Evolutionary conservation across 2,797 vertebrate genomes (phyloP).

Genomic region (Phalloptychus januarius): DNA sequence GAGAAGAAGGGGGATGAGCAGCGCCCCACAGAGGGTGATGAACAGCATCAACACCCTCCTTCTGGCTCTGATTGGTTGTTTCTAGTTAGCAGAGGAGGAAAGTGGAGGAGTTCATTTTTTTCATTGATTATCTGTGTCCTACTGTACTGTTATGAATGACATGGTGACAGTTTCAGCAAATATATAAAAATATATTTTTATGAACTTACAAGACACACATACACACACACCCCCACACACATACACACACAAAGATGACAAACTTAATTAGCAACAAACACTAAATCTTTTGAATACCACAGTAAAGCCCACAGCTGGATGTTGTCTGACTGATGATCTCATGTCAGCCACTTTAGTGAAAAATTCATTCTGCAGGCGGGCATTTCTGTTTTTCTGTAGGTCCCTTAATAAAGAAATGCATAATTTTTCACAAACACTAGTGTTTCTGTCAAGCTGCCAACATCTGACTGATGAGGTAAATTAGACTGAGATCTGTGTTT

Average conservation of each 20-base stretch:
- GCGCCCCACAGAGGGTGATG: no score
- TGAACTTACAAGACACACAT: no score
- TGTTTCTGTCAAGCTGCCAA: constrained; percentile 15
- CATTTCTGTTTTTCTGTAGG: constrained; percentile 23
- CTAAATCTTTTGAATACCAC: not conserved
- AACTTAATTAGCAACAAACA: not conserved
- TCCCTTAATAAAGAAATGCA: constrained; percentile 12
- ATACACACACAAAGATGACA: not conserved
- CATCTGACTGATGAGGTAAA: constrained; percentile 56
- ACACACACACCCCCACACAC: no score
- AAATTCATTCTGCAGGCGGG: constrained; percentile 27
- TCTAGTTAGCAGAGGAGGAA: no score
- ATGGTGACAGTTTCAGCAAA: no score
- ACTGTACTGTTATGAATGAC: no score
- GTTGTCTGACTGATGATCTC: constrained; percentile 16
- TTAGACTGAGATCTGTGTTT: constrained; percentile 35
- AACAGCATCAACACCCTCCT: no score
- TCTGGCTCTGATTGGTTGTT: no score
- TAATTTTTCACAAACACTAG: constrained; percentile 19
- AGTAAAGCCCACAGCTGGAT: constrained; percentile 3
- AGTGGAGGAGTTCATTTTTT: no score
- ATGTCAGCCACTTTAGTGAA: constrained; percentile 5
- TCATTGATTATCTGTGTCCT: no score
- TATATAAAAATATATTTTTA: no score
- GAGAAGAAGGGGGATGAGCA: no score